Evolutionary conservation across 2,888 invertebrate species (phyloP), one percentile per base, ranked within the genome.

Genomic region (Nomada fabriciana): DNA sequence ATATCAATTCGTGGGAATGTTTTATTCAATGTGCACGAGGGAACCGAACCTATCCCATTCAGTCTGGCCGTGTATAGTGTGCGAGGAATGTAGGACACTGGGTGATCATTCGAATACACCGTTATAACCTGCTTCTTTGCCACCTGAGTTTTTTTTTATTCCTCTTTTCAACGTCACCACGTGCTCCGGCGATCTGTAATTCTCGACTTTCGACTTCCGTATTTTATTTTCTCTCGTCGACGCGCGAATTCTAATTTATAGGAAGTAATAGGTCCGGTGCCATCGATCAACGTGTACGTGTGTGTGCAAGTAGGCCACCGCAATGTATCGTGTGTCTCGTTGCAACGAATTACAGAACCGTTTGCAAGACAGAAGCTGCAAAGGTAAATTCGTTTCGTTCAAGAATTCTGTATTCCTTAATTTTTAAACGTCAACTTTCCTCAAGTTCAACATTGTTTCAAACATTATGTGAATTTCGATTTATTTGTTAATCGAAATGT

Each of bases 91-190:
- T 93, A 91, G 93, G 92, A 92, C 93, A 92, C 90, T 90, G 90
- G 89, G 90, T 92, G 89, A 91, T 87, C 91, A 93, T 91, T 92
- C 90, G 89, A 93, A 91, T 91, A 88, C 88, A 93, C 93, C 93
- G 93, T 93, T 93, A 93, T 91, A 91, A 91, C 89, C 90, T 89
- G 88, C 88, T 91, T 91, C 89, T 82, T 67, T 76, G 64, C 63
- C 76, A 52, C 61, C n/a, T 36, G 63, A 65, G 47, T 53, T 63
- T 61, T 61, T 78, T 71, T 77, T 57, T 74, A 11, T 61, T 61
- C 43, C 60, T 74, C 36, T 65, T 72, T 64, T 59, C 67, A 75
- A 74, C 81, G 74, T 74, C 64, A 76, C 73, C 86, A 80, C 80
- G 79, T 79, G 86, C 57, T 64, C 65, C 15, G 5, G 43, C 36